Evolutionary conservation across 1,140 invertebrate genomes (phyloP).

Genomic region (Rhagoletis zephyria): DNA sequence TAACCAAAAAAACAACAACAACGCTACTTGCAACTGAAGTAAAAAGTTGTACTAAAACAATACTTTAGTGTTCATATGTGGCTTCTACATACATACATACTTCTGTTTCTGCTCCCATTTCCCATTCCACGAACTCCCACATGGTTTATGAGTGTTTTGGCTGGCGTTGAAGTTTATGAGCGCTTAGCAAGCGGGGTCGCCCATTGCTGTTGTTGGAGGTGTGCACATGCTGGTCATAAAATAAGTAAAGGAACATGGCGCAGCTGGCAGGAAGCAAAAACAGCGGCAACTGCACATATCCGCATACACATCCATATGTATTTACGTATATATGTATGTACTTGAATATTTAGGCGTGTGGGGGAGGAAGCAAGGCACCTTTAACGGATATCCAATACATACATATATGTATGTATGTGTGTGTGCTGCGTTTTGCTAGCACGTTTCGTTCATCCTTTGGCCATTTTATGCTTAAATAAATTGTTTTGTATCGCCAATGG

Average conservation of each 20-base stretch:
- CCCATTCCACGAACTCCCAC: neutral
- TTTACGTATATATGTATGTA: no score
- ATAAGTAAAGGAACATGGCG: slow-evolving; percentile 14
- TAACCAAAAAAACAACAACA: neutral
- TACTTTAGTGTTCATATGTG: neutral
- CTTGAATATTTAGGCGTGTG: no score
- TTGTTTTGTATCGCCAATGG: slow-evolving; percentile 43
- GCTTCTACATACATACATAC: neutral
- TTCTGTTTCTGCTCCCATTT: neutral
- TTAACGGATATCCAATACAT: neutral
- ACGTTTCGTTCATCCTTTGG: neutral
- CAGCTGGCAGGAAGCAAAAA: slow-evolving; percentile 4
- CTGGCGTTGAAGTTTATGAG: slow-evolving; percentile 46
- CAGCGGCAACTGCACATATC: neutral
- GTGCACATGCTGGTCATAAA: slow-evolving; percentile 24
- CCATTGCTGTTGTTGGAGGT: neutral
- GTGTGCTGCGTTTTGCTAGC: neutral
- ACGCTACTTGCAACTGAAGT: neutral
- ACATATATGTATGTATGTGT: neutral
- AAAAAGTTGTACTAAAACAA: neutral
- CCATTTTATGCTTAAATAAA: slow-evolving; percentile 35
- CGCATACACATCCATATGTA: neutral
- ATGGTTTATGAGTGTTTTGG: slow-evolving; percentile 36
- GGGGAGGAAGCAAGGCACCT: neutral
- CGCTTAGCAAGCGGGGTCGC: slow-evolving; percentile 6